A percentile compares a stretch with the other conserved stretches of the same genome.
phyloP scores from a whole-genome alignment of 2,888 invertebrate genomes.

The Marasmarcha lunaedactyla region DNA sequence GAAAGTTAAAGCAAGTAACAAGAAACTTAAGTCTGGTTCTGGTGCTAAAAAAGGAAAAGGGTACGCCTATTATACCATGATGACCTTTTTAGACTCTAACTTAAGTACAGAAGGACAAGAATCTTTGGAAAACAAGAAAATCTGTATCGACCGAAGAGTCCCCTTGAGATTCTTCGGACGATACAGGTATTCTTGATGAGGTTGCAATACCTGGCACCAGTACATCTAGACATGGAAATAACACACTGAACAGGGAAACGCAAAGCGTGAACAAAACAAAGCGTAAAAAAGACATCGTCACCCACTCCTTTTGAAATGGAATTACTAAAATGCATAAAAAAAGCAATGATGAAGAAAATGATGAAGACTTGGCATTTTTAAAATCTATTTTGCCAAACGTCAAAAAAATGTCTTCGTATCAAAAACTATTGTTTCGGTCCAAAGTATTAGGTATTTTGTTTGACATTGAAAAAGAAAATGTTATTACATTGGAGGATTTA shows the following conservation, averaged over 20 bases:
- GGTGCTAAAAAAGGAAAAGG: conserved; percentile 15
- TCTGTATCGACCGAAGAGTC: conserved; percentile 8
- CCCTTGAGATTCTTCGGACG: conserved; percentile 9
- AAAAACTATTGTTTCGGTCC: conserved; percentile 18
- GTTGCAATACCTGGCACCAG: conserved; percentile 11
- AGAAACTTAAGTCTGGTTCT: conserved; percentile 18
- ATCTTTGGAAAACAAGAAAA: conserved; percentile 10
- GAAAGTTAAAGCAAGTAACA: conserved; percentile 16
- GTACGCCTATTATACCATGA: conserved; percentile 16
- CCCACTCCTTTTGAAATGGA: conserved; percentile 11
- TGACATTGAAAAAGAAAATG: conserved; percentile 18
- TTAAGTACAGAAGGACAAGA: conserved; percentile 14
- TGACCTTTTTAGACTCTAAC: conserved; percentile 17
- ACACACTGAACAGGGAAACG: conserved; percentile 17
- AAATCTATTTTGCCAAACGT: conserved; percentile 17
- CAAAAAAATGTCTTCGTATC: conserved; percentile 17
- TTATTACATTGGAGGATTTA: too few relatives aligned
- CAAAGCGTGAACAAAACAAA: too few relatives aligned
- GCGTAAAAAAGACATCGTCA: too few relatives aligned
- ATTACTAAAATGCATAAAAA: conserved; percentile 17
- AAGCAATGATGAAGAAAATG: conserved; percentile 17
- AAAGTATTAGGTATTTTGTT: conserved; percentile 18
- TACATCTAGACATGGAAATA: conserved; percentile 12
- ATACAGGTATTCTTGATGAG: conserved; percentile 1
- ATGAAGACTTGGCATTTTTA: conserved; percentile 19